Evolutionary conservation across 1,140 invertebrate genomes (phyloP).

Genomic region (Apolygus lucorum): DNA sequence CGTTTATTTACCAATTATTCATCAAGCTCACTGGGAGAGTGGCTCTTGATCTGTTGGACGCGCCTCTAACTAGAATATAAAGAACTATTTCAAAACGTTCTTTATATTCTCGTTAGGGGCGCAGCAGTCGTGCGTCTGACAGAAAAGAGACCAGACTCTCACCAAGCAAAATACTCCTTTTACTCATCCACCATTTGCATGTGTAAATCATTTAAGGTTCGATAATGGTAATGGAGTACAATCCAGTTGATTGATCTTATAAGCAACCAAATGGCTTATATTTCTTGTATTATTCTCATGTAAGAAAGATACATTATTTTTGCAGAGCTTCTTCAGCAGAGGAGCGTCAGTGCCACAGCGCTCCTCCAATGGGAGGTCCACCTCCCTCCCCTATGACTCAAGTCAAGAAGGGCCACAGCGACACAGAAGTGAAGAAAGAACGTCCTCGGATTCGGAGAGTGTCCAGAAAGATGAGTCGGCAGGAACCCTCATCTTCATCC

Average conservation of each 20-base stretch:
- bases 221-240: not conserved
- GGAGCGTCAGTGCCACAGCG: constrained; percentile 1
- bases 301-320: not conserved
- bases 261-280: not conserved
- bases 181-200: too few species aligned
- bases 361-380: not conserved
- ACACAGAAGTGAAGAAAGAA: not conserved
- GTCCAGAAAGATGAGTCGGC: not conserved
- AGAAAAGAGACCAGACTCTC: too few species aligned
- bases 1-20: too few species aligned
- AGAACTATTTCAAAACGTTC: too few species aligned
- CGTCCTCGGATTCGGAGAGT: not conserved
- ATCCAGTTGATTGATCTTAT: not conserved
- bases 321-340: not conserved
- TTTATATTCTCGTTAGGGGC: too few species aligned
- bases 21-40: too few species aligned
- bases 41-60: too few species aligned
- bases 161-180: too few species aligned
- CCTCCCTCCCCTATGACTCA: not conserved
- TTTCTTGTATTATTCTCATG: not conserved
- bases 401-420: not conserved
- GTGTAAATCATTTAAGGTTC: not conserved
- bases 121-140: too few species aligned
- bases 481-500: constrained; percentile 8
- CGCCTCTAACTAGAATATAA: too few species aligned